Base-by-base conservation (phyloP, 1,140 invertebrate species). In the Tetramorium alpestre region DNA sequence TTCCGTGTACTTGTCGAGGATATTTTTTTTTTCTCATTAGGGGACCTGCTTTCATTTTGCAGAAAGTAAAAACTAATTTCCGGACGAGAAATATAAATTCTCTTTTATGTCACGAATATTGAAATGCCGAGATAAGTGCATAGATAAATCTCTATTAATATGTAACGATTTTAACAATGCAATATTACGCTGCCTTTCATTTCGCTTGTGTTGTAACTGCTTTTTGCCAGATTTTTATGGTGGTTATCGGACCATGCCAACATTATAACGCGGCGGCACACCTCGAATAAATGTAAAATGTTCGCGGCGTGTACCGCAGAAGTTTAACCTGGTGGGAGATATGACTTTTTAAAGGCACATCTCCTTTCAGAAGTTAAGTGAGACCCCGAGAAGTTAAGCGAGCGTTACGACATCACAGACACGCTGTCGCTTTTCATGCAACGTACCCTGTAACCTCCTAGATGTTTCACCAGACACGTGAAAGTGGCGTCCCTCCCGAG, bases 401-500 rank as follows among this genome's bases (percentile, higher is more conserved):
- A 49, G 41, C 80, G 80, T 84, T 84, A 84, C 80, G 69, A 80
- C 75, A 85, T 65, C 47, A 51, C 84, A 51, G 69, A 64, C 81
- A 44, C 58, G 38, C 41, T 44, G 82, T 60, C 47, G 73, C 82
- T 67, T 80, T 85, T 85, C 84, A 76, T 33, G 72, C 81, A 91
- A 96, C 97, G 97, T 96, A 98, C 98, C 96, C 98, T 97, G 96
- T 98, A 99, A 92, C 98, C 97, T 67, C 98, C 98, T 88, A 99
- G 96, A 95, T 98, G 97, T 91, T 97, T 97, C 51, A 99, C 98
- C 91, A 98, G 96, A 95, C 98, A 99, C 92, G 97, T 97, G 93
- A 99, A 98, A 70, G 97, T 97, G 62, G 98, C 98, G 95, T 99
- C 98, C 93, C 98, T 96, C 85, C 98, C 98, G 64, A 98, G 96